Base-by-base conservation (phyloP, 2,797 vertebrate genomes). In the Sus cebifrons region DNA sequence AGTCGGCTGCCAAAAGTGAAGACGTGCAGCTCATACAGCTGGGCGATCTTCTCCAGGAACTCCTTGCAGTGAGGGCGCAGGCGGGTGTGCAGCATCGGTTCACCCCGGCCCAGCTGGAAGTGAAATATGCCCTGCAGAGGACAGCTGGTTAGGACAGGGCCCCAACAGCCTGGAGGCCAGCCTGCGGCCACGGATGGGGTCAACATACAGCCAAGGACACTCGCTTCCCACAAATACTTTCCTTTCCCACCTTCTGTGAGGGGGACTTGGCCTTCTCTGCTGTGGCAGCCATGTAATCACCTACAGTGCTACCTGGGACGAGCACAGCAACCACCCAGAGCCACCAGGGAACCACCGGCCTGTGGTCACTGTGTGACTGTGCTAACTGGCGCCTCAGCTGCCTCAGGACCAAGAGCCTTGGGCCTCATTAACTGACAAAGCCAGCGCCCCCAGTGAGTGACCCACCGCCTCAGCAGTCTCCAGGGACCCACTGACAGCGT, bases 1-100 rank as follows among this genome's bases (percentile, higher is more conserved):
- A 99, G 99, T 32, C 99, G 99, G 98, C 99, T 99, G 96, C 99
- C 99, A 18, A 99, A 99, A 0, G 99, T 99, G 98, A 99, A 99
- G 94, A 99, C 99, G 2, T 99, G 99, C 27, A 99, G 97, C 97
- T 99, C 99, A 0, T 99, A 99, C 17, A 99, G 99, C 98, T 99
- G 99, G 98, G 99, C 99, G 6, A 99, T 99, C 98, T 99, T 99
- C 98, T 99, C 99, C 98, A 99, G 98, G 96, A 99, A 99, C 12
- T 99, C 99, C 97, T 99, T 99, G 98, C 99, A 99, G 96, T 99
- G 99, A 2, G 99, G 99, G n/a, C 99, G 99, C 79, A 99, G 98
- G n/a, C 99, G 99, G 0, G 99, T 99, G 96, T 99, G 99, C 58
- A 99, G 98, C 99, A 99, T 99, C 0, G 99, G 99, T 78, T 99